Percentiles rank a stretch among this genome's conserved stretches.
These are phyloP conservation scores for Chrysaora quinquecirrha DNA, from an alignment of 30 jellyfish, hydroid and myxozoan genomes.

Conservation along the genomic window DNA sequence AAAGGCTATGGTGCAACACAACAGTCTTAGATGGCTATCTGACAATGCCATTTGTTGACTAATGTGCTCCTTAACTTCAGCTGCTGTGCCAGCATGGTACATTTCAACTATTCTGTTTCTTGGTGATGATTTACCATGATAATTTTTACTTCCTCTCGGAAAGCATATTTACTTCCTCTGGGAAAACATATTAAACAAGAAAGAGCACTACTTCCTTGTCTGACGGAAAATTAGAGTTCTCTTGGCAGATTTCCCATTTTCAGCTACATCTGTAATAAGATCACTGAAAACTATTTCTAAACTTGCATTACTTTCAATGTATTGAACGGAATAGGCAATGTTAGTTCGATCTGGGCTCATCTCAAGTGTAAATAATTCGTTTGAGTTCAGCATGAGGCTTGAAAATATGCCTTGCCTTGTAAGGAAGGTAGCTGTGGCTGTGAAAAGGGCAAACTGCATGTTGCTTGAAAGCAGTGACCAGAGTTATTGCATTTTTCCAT, in stretches of 20 bases:
- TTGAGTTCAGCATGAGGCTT: neutral
- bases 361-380: neutral
- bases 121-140: neutral
- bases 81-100: conserved; percentile 34
- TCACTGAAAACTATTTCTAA: neutral
- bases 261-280: neutral
- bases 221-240: neutral
- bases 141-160: too few species aligned
- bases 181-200: too few species aligned
- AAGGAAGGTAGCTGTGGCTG: neutral
- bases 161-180: too few species aligned
- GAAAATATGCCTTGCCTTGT: neutral
- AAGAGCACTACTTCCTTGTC: too few species aligned
- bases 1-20: too few species aligned
- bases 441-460: neutral
- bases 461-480: neutral
- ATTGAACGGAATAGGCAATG: neutral
- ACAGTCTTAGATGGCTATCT: too few species aligned
- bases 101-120: conserved; percentile 8
- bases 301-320: neutral
- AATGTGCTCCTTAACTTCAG: neutral
- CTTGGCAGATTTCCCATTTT: neutral
- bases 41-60: neutral
- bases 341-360: neutral
- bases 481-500: neutral